Conservation (phyloP, 2,797 vertebrate genomes). For the Smutsia gigantea region DNA sequence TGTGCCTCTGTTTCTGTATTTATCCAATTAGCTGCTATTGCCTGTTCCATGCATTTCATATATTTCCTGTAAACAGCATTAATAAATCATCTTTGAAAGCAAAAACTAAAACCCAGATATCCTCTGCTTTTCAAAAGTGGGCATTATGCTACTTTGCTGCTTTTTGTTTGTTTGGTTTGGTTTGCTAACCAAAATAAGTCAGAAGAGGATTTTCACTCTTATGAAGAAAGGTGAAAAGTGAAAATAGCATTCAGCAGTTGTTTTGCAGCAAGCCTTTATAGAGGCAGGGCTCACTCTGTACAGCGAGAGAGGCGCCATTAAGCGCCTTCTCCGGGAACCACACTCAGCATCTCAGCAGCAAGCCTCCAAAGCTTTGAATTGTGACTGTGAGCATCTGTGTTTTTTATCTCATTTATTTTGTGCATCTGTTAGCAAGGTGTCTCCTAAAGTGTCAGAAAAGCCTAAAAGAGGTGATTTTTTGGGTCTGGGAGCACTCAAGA, state of each 20-base stretch:
- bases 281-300: neutral
- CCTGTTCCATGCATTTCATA: neutral
- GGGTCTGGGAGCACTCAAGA: neutral
- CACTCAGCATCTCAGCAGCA: neutral
- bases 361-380: neutral
- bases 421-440: neutral
- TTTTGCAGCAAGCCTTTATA: neutral
- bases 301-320: neutral
- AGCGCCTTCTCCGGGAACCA: neutral
- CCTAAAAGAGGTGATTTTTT: neutral
- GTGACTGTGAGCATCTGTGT: neutral
- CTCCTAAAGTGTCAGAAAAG: neutral
- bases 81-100: neutral
- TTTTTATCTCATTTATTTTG: neutral
- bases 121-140: neutral
- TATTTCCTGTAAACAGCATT: neutral
- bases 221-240: neutral
- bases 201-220: neutral
- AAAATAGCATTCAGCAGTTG: neutral
- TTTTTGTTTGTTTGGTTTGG: too few relatives aligned
- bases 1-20: neutral
- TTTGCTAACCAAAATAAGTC: neutral
- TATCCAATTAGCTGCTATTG: neutral
- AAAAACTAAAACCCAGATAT: neutral
- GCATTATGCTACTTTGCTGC: neutral